Conservation (phyloP, 2,113 vertebrate species). For the Meleagris gallopavo region DNA sequence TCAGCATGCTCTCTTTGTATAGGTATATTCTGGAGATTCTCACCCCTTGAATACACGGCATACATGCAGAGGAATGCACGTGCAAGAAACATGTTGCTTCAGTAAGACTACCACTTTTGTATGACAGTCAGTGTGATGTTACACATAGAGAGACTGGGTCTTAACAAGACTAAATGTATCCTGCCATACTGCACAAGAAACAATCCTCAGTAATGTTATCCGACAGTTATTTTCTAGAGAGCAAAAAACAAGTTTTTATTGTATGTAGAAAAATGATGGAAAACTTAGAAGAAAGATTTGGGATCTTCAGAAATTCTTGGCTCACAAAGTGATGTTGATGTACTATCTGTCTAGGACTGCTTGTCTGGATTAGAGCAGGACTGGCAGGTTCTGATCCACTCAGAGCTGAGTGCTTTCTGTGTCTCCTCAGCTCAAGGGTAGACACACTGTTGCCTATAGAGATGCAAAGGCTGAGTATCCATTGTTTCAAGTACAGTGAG, state of each 20-base stretch:
- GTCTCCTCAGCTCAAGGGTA: neutral
- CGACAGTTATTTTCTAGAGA: neutral
- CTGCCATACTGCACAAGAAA: neutral
- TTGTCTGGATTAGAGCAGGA: neutral
- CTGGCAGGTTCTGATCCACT: neutral
- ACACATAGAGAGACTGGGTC: neutral
- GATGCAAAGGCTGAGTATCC: neutral
- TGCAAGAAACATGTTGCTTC: fast-evolving
- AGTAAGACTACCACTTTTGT: neutral
- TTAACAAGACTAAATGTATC: neutral
- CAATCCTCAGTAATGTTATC: neutral
- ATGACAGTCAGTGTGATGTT: neutral
- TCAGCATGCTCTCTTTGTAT: neutral
- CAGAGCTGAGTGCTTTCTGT: neutral
- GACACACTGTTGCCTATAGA: neutral
- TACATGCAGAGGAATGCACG: neutral
- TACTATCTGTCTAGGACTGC: fast-evolving
- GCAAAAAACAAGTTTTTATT: neutral
- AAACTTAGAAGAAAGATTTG: neutral
- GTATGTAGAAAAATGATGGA: neutral
- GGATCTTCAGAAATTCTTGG: neutral
- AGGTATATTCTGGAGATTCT: neutral
- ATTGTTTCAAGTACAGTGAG: neutral
- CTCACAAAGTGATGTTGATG: neutral
- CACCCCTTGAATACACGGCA: neutral